Conservation (phyloP, 2,797 vertebrate species). For the Megaceryle alcyon region DNA sequence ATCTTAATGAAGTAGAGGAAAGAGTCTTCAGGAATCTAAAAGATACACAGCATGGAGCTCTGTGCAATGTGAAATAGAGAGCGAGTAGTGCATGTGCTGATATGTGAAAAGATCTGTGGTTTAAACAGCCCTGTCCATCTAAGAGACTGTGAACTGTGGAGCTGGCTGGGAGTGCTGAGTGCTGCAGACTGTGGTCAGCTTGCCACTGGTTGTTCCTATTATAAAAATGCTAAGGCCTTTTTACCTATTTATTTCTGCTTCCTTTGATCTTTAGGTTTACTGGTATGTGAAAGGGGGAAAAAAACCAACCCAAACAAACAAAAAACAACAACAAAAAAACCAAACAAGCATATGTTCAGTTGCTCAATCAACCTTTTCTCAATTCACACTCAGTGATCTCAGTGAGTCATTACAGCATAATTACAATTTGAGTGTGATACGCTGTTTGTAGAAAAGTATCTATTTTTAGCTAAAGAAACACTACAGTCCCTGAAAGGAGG, state of each 20-base stretch:
- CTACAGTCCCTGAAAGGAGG: slow-evolving; percentile 8
- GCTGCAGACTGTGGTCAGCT: neutral
- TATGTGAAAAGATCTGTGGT: neutral
- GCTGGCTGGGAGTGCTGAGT: neutral
- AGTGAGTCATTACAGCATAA: slow-evolving; percentile 64
- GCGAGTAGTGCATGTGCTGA: neutral
- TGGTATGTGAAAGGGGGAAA: neutral
- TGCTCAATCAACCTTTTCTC: slow-evolving; percentile 58
- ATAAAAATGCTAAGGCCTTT: neutral
- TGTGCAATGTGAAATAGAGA: slow-evolving; percentile 32
- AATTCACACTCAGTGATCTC: slow-evolving; percentile 36
- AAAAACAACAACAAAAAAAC: no score
- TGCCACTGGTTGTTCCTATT: neutral
- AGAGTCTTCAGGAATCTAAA: slow-evolving; percentile 61
- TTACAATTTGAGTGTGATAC: slow-evolving; percentile 55
- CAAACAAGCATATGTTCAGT: neutral
- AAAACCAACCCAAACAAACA: neutral
- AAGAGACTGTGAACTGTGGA: neutral
- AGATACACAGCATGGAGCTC: slow-evolving; percentile 23
- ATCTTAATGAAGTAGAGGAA: slow-evolving; percentile 61
- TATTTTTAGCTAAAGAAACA: slow-evolving; percentile 66
- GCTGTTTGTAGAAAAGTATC: slow-evolving; percentile 69
- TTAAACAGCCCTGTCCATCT: neutral
- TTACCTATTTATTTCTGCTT: slow-evolving; percentile 15
- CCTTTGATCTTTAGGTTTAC: slow-evolving; percentile 40